Evolutionary conservation across 2,113 vertebrate genomes (phyloP).

Genomic region (Poeciliopsis occidentalis): DNA sequence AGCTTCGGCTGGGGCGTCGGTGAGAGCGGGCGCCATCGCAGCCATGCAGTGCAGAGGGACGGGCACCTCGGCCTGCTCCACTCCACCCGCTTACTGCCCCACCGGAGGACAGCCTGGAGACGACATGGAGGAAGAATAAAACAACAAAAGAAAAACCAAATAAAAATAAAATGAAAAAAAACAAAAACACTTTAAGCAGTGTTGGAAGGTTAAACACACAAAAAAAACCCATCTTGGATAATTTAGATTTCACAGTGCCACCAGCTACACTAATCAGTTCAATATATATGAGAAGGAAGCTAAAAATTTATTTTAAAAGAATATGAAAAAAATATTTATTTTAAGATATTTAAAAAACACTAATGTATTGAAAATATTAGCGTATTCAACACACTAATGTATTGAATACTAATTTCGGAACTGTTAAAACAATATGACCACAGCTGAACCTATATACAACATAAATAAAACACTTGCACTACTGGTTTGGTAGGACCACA

Average conservation of each 20-base stretch:
- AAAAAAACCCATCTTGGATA: not conserved
- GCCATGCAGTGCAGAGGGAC: constrained; percentile 99
- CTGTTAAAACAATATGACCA: no score
- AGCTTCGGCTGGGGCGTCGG: constrained; percentile 99
- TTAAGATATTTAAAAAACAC: not conserved
- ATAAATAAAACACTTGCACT: constrained; percentile 30
- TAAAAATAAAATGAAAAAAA: not conserved
- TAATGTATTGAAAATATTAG: not conserved
- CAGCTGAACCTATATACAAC: not conserved
- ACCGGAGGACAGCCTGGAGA: constrained; percentile 86
- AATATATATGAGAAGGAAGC: not conserved
- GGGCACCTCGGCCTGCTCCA: constrained; percentile 93
- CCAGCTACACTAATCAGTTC: not conserved
- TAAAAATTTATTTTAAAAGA: not conserved
- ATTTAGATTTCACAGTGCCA: not conserved
- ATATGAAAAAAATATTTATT: not conserved
- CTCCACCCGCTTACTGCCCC: constrained; percentile 88
- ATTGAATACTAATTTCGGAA: not conserved
- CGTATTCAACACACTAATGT: no score
- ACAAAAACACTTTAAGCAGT: not conserved
- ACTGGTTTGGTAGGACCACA: constrained; percentile 43
- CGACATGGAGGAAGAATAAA: constrained; percentile 1
- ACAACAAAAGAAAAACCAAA: constrained; percentile 4
- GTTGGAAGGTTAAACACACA: not conserved
- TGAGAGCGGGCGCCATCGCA: constrained; percentile 99